Evolutionary conservation across 2,888 invertebrate genomes (phyloP).

Genomic region (Amphipoea lucens): DNA sequence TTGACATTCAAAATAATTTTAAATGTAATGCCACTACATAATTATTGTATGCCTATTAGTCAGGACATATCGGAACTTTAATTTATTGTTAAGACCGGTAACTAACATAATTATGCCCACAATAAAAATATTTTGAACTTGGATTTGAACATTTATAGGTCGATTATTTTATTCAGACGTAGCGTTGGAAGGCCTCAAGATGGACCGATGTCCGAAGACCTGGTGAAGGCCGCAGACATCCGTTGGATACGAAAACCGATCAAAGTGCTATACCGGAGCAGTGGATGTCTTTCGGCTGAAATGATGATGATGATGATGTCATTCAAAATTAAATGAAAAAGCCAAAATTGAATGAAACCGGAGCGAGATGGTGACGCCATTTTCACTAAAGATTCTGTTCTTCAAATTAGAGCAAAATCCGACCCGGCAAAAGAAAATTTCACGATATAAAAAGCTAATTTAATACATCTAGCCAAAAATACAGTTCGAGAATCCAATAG

Average conservation of each 20-base stretch:
- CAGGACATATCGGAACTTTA: no score
- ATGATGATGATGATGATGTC: neutral
- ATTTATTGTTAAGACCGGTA: no score
- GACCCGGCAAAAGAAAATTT: neutral
- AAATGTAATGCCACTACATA: no score
- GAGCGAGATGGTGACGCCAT: neutral
- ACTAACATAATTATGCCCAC: no score
- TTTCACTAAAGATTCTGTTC: neutral
- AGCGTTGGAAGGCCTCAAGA: no score
- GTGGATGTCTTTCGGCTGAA: neutral
- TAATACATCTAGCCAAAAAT: slow-evolving; percentile 67
- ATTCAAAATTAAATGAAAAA: neutral
- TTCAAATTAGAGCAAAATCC: neutral
- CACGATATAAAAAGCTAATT: slow-evolving; percentile 56
- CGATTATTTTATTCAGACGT: neutral
- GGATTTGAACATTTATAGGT: neutral
- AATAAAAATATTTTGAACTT: no score
- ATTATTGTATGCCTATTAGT: no score
- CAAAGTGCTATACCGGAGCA: neutral
- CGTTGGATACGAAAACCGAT: neutral
- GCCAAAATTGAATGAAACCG: neutral
- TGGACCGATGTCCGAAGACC: no score
- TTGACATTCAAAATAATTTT: no score
- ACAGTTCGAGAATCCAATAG: slow-evolving; percentile 70
- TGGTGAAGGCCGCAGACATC: neutral